Base-by-base conservation (phyloP, 2,113 vertebrate species). In the Chloroceryle aenea region DNA sequence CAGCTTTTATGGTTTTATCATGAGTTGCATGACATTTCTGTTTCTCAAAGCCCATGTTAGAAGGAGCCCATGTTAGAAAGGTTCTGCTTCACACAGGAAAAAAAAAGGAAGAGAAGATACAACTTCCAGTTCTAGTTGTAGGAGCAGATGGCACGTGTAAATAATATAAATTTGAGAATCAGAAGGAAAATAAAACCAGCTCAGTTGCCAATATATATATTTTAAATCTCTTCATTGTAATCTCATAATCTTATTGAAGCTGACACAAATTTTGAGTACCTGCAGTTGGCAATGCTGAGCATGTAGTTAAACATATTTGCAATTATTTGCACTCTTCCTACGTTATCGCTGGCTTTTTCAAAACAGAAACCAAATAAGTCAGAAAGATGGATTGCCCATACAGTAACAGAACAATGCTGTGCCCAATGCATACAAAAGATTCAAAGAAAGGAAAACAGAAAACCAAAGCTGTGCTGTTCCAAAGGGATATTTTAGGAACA, bases 351-450 rank as follows among this genome's bases (percentile, higher is more conserved):
- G 67, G 6, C 22, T 50, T 77, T 79, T 89, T n/a, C 38, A 79
- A 77, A 89, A 73, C 43, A 62, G 14, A 85, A 78, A 34, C 36
- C 23, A 36, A 88, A 0, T 36, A 74, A 90, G 69, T 84, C 84
- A 88, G 74, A 32, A 76, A 88, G 91, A 85, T 72, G 38, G 89
- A 75, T 72, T 89, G 87, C 84, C 78, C 43, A 12, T 78, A 90
- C 52, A 93, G 85, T 92, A 79, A 25, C 14, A 84, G 89, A 83
- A 93, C 93, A 95, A 92, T 90, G 95, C 76, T 86, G 56, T 72
- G 9, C 21, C 36, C 72, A 73, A 2, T 0, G 38, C 84, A 80
- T 30, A 95, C 91, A 88, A 81, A 87, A 81, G 82, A n/a, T 6
- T 56, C 47, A 86, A 36, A 87, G 90, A 47, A 72, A 67, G 52